These are phyloP conservation scores for Epizoanthus fatuus DNA, from an alignment of 92 coral and sea anemone genomes.

Conservation along the genomic window DNA sequence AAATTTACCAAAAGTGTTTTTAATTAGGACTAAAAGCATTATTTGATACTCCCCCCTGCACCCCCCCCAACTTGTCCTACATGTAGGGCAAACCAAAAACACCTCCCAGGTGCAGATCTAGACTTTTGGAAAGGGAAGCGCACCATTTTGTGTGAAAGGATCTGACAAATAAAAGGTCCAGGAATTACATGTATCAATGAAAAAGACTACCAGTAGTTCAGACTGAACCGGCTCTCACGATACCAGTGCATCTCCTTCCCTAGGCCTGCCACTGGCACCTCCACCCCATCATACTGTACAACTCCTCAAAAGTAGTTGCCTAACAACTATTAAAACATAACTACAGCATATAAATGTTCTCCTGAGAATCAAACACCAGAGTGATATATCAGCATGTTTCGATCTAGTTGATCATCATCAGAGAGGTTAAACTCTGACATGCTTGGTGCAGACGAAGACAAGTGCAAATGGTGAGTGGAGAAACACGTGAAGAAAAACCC, in stretches of 20 bases:
- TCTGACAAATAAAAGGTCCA: not conserved
- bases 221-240: not conserved
- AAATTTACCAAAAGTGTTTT: too few species aligned
- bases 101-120: slow-evolving; percentile 7
- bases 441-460: too few species aligned
- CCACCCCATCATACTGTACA: not conserved
- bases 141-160: slow-evolving; percentile 2
- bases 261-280: too few species aligned
- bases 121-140: slow-evolving; percentile 8
- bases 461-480: too few species aligned
- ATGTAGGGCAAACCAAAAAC: slow-evolving; percentile 1
- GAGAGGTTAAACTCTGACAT: too few species aligned
- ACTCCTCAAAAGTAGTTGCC: slow-evolving; percentile 1
- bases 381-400: too few species aligned
- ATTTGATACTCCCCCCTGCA: slow-evolving; percentile 10
- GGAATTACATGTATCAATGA: not conserved
- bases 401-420: too few species aligned
- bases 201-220: slow-evolving; percentile 5
- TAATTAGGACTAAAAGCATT: not conserved
- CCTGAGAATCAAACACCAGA: too few species aligned
- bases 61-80: slow-evolving; percentile 5
- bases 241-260: slow-evolving; percentile 8
- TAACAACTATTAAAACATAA: slow-evolving; percentile 9
- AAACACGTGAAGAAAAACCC: too few species aligned
- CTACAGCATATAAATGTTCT: slow-evolving; percentile 13